These are phyloP conservation scores for Drosophila willistoni DNA, from an alignment of 1,140 invertebrate genomes.

Conservation along the genomic window DNA sequence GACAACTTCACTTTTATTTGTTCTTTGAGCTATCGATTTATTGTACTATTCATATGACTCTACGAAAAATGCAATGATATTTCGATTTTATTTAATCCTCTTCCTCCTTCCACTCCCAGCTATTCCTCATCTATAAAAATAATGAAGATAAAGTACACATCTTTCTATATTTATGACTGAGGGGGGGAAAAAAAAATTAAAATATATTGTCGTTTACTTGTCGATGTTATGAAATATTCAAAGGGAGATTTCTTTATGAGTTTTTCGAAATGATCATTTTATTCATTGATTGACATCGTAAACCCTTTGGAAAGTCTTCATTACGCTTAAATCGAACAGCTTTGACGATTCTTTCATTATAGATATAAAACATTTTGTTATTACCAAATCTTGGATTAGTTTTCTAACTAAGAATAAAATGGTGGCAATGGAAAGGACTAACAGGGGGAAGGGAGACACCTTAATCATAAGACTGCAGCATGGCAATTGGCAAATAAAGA, in stretches of 20 bases:
- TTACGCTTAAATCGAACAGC: too few relatives aligned
- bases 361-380: too few relatives aligned
- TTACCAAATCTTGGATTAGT: neutral
- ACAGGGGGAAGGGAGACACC: neutral
- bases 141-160: neutral
- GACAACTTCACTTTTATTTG: constrained; percentile 6
- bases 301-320: neutral
- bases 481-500: constrained; percentile 15
- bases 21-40: neutral
- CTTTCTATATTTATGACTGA: neutral
- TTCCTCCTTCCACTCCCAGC: neutral
- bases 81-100: constrained; percentile 1
- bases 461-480: neutral
- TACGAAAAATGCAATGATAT: neutral
- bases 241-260: neutral
- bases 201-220: neutral
- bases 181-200: neutral
- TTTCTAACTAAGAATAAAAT: neutral
- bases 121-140: neutral
- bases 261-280: neutral
- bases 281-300: neutral
- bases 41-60: neutral
- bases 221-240: neutral
- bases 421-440: neutral
- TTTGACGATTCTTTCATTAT: too few relatives aligned